A percentile compares a stretch with the other conserved stretches of the same genome.
Evolutionary conservation across 35 echinoderm and acorn worm genomes (phyloP).

Genomic region (Chiridota heheva): DNA sequence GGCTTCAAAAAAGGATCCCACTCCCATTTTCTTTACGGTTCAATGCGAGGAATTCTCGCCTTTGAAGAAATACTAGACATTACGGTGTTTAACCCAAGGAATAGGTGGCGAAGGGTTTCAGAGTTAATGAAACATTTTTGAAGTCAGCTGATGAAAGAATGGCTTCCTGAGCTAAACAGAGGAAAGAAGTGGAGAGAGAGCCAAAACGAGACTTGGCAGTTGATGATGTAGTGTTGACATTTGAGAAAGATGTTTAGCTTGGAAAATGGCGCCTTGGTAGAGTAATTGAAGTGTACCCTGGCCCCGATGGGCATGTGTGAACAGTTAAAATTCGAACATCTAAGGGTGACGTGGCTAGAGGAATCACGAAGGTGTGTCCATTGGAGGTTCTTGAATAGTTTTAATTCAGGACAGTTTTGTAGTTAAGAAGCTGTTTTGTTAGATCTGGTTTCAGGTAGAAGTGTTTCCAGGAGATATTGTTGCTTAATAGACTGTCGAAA

Average conservation of each 20-base stretch:
- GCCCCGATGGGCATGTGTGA: slow-evolving; percentile 12
- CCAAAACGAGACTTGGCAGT: slow-evolving; percentile 2
- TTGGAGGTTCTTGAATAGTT: background rate
- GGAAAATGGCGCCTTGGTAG: slow-evolving; percentile 14
- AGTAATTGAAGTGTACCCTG: background rate
- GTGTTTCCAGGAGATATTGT: too few species aligned
- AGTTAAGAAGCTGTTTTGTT: too few species aligned
- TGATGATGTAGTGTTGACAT: slow-evolving; percentile 12
- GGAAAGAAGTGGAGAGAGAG: background rate
- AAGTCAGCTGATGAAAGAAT: background rate
- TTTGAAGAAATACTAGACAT: background rate
- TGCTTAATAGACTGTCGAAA: too few species aligned
- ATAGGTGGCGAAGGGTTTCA: slow-evolving; percentile 6
- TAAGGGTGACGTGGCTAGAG: background rate
- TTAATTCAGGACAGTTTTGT: too few species aligned
- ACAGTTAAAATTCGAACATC: background rate
- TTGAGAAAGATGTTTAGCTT: background rate
- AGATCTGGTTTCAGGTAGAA: too few species aligned
- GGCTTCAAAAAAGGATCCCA: background rate
- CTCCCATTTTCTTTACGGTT: background rate
- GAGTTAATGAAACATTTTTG: slow-evolving; percentile 27
- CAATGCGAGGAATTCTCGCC: background rate
- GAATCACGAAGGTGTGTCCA: slow-evolving; percentile 5
- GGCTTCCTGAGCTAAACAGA: background rate
- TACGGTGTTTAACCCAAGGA: slow-evolving; percentile 6